These are phyloP conservation scores for Pachyrhynchus sulphureomaculatus DNA, from an alignment of 1,140 invertebrate species.

Conservation along the genomic window DNA sequence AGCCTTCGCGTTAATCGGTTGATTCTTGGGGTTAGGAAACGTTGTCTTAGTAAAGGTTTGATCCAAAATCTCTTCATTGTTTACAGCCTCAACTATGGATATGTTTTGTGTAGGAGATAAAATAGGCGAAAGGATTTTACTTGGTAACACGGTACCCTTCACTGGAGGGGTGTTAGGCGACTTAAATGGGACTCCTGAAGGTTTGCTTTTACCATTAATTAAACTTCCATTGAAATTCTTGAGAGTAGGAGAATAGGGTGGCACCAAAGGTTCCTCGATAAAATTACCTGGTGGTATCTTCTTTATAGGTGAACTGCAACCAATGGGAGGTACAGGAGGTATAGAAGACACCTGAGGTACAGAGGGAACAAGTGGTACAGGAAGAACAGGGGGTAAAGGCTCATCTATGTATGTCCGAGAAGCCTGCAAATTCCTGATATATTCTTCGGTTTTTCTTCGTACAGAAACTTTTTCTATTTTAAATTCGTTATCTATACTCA, in stretches of 20 bases:
- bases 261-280: background rate
- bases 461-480: constrained; percentile 57
- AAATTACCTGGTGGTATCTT: background rate
- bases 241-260: background rate
- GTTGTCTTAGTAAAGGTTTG: constrained; percentile 44
- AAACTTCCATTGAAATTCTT: background rate
- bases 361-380: no score
- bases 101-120: constrained; percentile 49
- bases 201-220: background rate
- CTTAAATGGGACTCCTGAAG: background rate
- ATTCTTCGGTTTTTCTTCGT: constrained; percentile 52
- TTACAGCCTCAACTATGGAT: constrained; percentile 35
- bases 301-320: background rate
- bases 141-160: background rate
- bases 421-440: constrained; percentile 49
- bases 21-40: constrained; percentile 41
- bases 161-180: background rate
- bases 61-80: background rate
- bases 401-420: background rate
- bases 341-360: no score
- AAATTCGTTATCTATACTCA: constrained; percentile 82
- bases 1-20: constrained; percentile 33
- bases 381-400: background rate
- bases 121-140: constrained; percentile 45
- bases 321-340: background rate